Conservation (phyloP, 1,140 invertebrate genomes). For the Cherax quadricarinatus region DNA sequence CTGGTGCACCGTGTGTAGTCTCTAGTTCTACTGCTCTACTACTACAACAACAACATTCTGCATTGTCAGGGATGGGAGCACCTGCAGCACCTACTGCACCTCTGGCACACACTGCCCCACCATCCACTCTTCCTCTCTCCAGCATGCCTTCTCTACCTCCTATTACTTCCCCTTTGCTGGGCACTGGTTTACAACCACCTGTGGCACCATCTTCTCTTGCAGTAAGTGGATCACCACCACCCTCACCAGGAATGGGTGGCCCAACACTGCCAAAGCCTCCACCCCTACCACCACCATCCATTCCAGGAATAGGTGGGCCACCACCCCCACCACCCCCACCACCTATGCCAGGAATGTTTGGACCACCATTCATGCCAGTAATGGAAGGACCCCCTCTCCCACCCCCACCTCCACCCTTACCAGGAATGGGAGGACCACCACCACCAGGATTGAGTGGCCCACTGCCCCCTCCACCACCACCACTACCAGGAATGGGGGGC, state of each 20-base stretch:
- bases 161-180: constrained; percentile 73
- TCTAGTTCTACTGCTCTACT: constrained; percentile 3
- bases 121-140: neutral
- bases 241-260: constrained; percentile 52
- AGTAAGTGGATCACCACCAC: constrained; percentile 56
- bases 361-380: constrained; percentile 72
- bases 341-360: constrained; percentile 54
- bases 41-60: constrained; percentile 10
- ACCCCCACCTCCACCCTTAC: constrained; percentile 73
- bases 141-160: constrained; percentile 72
- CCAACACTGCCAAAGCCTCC: constrained; percentile 71
- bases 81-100: constrained; percentile 30
- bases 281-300: constrained; percentile 71
- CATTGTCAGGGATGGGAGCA: constrained; percentile 29
- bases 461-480: constrained; percentile 76
- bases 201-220: constrained; percentile 70
- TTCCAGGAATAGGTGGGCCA: constrained; percentile 69
- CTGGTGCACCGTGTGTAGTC: neutral
- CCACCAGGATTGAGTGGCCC: constrained; percentile 73
- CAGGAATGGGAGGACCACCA: constrained; percentile 72
- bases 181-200: constrained; percentile 72
- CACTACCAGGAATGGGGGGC: constrained; percentile 74
- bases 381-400: constrained; percentile 73
- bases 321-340: constrained; percentile 72
- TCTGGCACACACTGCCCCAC: constrained; percentile 3